Evolutionary conservation across 2,113 vertebrate genomes (phyloP).

Genomic region (Bagarius yarrelli): DNA sequence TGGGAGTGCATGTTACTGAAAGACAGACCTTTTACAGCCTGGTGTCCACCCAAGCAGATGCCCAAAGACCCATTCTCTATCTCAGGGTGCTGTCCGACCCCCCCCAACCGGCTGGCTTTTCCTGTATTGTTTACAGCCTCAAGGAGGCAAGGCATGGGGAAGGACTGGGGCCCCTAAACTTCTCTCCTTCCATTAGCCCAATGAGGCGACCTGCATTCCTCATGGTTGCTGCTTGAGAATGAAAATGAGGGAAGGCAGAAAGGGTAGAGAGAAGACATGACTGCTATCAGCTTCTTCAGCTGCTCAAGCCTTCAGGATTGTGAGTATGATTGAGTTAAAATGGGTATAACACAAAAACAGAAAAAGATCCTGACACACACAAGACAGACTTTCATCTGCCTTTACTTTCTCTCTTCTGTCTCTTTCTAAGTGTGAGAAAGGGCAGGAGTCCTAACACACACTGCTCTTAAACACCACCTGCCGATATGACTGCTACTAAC

Average conservation of each 20-base stretch:
- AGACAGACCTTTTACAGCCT: slow-evolving; percentile 44
- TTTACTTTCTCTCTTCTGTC: too few relatives aligned
- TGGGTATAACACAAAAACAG: too few relatives aligned
- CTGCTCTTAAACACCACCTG: slow-evolving; percentile 51
- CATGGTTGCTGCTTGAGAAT: slow-evolving; percentile 34
- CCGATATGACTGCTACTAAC: slow-evolving; percentile 62
- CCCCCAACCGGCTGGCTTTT: slow-evolving; percentile 54
- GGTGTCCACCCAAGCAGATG: slow-evolving; percentile 61
- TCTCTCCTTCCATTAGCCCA: slow-evolving; percentile 24
- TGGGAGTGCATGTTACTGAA: slow-evolving; percentile 32
- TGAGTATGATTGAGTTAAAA: too few relatives aligned
- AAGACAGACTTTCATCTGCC: too few relatives aligned
- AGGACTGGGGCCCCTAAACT: slow-evolving; percentile 40
- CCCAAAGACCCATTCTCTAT: slow-evolving; percentile 54
- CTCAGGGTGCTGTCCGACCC: slow-evolving; percentile 57
- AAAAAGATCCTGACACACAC: too few relatives aligned
- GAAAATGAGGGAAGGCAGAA: slow-evolving; percentile 27
- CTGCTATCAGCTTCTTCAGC: neutral
- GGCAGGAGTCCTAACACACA: slow-evolving; percentile 6
- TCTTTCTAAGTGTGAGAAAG: too few relatives aligned
- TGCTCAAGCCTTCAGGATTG: neutral
- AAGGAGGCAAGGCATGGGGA: slow-evolving; percentile 56
- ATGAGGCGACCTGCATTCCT: slow-evolving; percentile 53
- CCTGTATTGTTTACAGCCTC: slow-evolving; percentile 66
- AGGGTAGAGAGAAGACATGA: neutral